Base-by-base conservation (phyloP, 2,888 invertebrate genomes). In the Steinernema hermaphroditum region DNA sequence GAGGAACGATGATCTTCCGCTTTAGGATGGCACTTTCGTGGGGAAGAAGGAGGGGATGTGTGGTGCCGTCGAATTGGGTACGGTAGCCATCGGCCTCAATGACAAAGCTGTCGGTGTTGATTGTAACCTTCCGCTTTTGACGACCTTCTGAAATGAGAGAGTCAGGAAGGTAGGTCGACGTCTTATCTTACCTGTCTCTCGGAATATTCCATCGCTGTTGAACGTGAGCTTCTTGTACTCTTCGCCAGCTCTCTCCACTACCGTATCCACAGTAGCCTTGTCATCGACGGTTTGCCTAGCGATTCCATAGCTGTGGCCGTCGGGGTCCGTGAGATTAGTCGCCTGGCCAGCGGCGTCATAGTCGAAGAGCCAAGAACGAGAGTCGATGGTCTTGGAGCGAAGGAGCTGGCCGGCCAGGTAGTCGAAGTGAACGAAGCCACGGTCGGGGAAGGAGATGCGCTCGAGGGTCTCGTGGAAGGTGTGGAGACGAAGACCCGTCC, bases 281-380 rank as follows among this genome's bases (percentile, higher is more conserved):
- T 62, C 62, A n/a, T 62, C 69, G 4, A 69, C 43, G 1, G 44
- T 44, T 34, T 41, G 44, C 44, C 32, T 22, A 2, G 19, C 24
- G 43, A 92, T 89, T 94, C 94, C 0, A 93, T 93, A 44, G n/a
- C n/a, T n/a, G 46, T 34, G 62, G 43, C 57, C 70, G 27, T 16
- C n/a, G 1, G 70, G 70, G 9, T 29, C 16, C 14, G 50, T 50
- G 19, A 46, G 8, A 4, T 34, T 37, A 0, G n/a, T 41, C 19
- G 46, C 50, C 34, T 50, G 70, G 1, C 96, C 96, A 77, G 93
- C 90, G 87, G 92, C 91, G 85, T 96, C 94, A 85, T 95, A 96
- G 84, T 93, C 92, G 88, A 95, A 96, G 81, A 94, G 92, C 79
- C 92, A 93, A 0, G 94, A 93, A 78, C 94, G 90, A 0, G 94